phyloP scores from a whole-genome alignment of 2,113 vertebrate genomes.

The Spermophilus dauricus region DNA sequence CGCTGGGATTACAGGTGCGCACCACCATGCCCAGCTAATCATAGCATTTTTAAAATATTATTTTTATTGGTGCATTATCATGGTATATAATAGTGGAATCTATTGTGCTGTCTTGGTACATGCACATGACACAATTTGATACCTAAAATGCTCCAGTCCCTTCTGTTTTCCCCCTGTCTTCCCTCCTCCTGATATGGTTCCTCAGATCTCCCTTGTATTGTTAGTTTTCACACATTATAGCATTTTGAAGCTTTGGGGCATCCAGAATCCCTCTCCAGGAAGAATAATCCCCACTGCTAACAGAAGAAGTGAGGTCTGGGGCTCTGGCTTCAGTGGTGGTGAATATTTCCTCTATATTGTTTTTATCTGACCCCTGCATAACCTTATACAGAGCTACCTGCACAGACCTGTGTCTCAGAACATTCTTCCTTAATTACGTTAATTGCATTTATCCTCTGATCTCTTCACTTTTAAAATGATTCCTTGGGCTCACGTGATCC shows the following conservation, averaged over 20 bases:
- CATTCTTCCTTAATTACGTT: not conserved
- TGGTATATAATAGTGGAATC: too few relatives aligned
- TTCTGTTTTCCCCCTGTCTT: too few relatives aligned
- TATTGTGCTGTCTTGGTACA: too few relatives aligned
- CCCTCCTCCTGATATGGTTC: too few relatives aligned
- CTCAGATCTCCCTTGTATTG: too few relatives aligned
- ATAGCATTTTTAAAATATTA: too few relatives aligned
- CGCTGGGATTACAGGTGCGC: too few relatives aligned
- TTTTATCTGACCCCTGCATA: not conserved
- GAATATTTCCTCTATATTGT: not conserved
- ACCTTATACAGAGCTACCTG: not conserved
- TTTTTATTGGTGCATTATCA: too few relatives aligned
- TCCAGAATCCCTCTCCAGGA: not conserved
- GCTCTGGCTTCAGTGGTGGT: not conserved
- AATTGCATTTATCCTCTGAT: not conserved
- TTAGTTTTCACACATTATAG: not conserved
- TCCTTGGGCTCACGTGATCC: not conserved
- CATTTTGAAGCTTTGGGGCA: not conserved
- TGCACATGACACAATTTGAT: too few relatives aligned
- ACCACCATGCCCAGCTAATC: too few relatives aligned
- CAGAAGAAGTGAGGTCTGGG: not conserved
- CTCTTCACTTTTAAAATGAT: not conserved
- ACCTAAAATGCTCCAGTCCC: too few relatives aligned
- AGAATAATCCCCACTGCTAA: not conserved
- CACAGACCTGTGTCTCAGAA: not conserved